A percentile compares a stretch with the other conserved stretches of the same genome.
phyloP scores from a whole-genome alignment of 2,113 vertebrate species.

The Daboia siamensis region DNA sequence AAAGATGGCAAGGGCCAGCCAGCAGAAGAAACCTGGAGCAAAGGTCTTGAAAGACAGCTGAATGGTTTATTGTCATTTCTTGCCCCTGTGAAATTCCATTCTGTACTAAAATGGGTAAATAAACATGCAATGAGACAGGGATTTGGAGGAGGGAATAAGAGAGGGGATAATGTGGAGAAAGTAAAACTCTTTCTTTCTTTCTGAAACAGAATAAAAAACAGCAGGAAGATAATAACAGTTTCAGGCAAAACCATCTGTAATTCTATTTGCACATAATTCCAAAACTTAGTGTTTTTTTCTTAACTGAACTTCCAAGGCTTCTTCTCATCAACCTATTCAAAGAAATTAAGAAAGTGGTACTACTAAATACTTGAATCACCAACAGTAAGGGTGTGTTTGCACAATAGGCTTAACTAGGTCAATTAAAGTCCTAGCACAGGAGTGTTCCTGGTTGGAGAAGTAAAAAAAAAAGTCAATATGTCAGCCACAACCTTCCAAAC shows the following conservation, averaged over 20 bases:
- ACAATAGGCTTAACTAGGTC: neutral
- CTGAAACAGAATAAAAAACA: neutral
- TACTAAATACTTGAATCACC: neutral
- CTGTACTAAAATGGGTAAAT: conserved; percentile 5
- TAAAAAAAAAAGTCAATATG: neutral
- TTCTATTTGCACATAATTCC: neutral
- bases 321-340: neutral
- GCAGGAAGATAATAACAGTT: neutral
- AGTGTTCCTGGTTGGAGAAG: neutral
- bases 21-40: conserved; percentile 6
- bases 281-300: neutral
- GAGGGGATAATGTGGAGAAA: neutral
- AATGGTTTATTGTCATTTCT: conserved; percentile 26
- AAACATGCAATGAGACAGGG: neutral
- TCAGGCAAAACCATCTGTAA: neutral
- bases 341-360: neutral
- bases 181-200: neutral
- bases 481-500: neutral
- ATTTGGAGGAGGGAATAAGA: neutral
- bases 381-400: neutral
- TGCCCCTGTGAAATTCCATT: conserved; percentile 20
- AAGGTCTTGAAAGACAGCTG: conserved; percentile 5
- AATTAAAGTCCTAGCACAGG: neutral
- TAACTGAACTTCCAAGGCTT: neutral
- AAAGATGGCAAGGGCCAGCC: neutral